Percentiles rank a stretch among this genome's conserved stretches.
Evolutionary conservation across 2,888 invertebrate genomes (phyloP).

Genomic region (Aplocera efformata): DNA sequence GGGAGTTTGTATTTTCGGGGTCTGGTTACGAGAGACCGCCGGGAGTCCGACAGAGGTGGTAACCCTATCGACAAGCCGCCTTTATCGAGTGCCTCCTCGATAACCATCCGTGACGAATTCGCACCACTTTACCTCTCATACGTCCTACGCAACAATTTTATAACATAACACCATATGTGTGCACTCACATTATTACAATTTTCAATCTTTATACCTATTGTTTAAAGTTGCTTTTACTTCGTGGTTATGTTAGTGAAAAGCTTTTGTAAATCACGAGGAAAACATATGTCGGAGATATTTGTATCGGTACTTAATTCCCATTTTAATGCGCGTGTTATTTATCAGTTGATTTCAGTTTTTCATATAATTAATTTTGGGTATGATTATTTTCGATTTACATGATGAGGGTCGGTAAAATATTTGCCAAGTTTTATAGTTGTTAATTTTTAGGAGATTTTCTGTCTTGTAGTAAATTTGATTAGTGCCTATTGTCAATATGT

Average conservation of each 20-base stretch:
- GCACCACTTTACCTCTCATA: conserved; percentile 54
- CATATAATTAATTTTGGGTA: conserved; percentile 24
- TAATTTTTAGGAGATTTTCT: too few species aligned
- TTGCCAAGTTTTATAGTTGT: not conserved
- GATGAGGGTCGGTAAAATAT: conserved; percentile 13
- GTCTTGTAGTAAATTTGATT: too few species aligned
- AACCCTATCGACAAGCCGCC: conserved; percentile 66
- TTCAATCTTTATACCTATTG: not conserved
- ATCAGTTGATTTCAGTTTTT: conserved; percentile 36
- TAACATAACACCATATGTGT: conserved; percentile 4
- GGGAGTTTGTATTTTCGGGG: too few species aligned
- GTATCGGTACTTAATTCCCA: conserved; percentile 72
- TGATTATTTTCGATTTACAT: conserved; percentile 12
- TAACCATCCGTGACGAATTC: conserved; percentile 79
- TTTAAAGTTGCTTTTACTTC: not conserved
- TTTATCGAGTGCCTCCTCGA: conserved; percentile 74
- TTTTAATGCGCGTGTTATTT: conserved; percentile 56
- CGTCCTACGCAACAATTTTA: conserved; percentile 26
- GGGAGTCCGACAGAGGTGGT: too few species aligned
- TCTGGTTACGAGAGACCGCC: too few species aligned
- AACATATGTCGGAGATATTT: conserved; percentile 59
- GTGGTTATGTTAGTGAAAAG: not conserved
- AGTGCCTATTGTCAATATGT: too few species aligned
- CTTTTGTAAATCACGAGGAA: conserved; percentile 10
- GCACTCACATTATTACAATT: not conserved